Conservation (phyloP, 1,140 invertebrate genomes). For the Laupala kohalensis region DNA sequence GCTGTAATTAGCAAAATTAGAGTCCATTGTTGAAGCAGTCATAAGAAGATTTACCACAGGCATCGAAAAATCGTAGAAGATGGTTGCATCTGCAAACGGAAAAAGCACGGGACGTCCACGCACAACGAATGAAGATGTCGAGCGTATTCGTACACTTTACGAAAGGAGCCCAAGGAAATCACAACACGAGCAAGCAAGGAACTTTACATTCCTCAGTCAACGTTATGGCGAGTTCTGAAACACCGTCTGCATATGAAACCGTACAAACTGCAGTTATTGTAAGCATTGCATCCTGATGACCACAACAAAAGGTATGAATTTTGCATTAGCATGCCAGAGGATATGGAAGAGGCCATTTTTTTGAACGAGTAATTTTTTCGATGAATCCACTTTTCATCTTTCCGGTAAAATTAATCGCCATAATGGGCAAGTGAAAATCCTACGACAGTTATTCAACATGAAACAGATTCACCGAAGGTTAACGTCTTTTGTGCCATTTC, state of each 20-base stretch:
- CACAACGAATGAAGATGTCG: not conserved
- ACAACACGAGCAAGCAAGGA: not conserved
- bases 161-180: slow-evolving; percentile 1
- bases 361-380: not conserved
- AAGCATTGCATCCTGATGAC: not conserved
- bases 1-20: no score
- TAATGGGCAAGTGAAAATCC: slow-evolving; percentile 11
- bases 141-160: not conserved
- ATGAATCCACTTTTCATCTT: slow-evolving; percentile 12
- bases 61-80: no score
- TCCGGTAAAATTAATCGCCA: slow-evolving; percentile 7
- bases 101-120: not conserved
- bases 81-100: no score
- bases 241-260: not conserved
- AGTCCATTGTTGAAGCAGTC: no score
- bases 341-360: not conserved
- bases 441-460: not conserved
- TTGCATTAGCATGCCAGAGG: not conserved
- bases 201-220: not conserved
- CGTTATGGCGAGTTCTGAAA: not conserved
- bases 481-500: slow-evolving; percentile 9
- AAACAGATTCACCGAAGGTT: slow-evolving; percentile 9
- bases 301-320: not conserved
- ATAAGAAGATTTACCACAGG: no score
- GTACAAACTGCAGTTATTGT: not conserved